Evolutionary conservation across 2,797 vertebrate species (phyloP), one percentile per base, ranked within the genome.

Genomic region (Sphenodon punctatus): DNA sequence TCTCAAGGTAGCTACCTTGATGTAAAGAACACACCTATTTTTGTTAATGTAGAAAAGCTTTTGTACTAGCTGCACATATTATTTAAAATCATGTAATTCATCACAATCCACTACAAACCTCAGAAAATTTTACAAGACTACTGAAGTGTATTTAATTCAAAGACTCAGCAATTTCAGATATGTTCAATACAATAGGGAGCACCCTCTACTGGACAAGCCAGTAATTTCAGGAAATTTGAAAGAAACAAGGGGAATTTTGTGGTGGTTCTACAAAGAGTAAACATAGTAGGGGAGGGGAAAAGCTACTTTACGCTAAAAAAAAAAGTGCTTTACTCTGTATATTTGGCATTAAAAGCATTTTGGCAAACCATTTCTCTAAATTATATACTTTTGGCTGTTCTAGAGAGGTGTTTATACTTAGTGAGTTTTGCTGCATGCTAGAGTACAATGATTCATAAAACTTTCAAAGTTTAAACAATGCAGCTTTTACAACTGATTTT

Each of bases 161-260:
- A 82, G 43, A 15, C 46, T 25, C 2, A 25, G 53, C 16, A 12
- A n/a, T 51, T 76, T 65, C 22, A 38, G 23, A 17, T 20, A n/a
- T 23, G 25, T 32, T 10, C 27, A 27, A 7, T 19, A 12, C 15
- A 68, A 27, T 6, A 4, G 19, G 43, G 81, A 85, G 89, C 64
- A 48, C 82, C 85, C 87, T 67, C 90, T 92, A 67, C 71, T 69
- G 86, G 89, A 60, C 69, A 83, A 48, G 46, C 12, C 3, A 22
- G 65, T 43, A 89, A 73, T 82, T 82, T 32, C 30, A 42, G 51
- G 7, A 10, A 19, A 56, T 0, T 12, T 13, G 14, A 11, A 4
- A 12, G 77, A 88, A 64, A 51, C 43, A 58, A 66, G 66, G 66
- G 34, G 48, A 39, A 78, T 48, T n/a, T 66, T 23, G 30, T 10